Evolutionary conservation across 2,113 vertebrate genomes (phyloP), one percentile per base, ranked within the genome.

Genomic region (Struthio camelus): DNA sequence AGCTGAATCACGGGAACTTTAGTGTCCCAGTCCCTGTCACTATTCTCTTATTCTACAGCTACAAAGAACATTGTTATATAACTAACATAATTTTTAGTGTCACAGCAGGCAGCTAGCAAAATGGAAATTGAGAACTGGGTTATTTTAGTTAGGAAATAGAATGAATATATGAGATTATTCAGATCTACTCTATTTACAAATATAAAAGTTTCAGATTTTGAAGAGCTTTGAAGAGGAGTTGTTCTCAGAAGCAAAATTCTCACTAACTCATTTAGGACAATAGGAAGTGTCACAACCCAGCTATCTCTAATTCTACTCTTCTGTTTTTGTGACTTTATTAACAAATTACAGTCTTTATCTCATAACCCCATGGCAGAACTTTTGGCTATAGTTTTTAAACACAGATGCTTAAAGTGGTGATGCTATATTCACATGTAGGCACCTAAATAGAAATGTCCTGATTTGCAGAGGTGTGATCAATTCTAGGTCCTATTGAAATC

Each of bases 51-150:
- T 90, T 97, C 95, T 94, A 48, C 51, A 90, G 78, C 86, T 95
- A 83, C 90, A 93, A 65, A 80, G 89, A 94, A 3, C 59, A 38
- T 70, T 97, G 80, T 97, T 97, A 97, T 56, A 85, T 97, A 97
- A 96, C 85, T 97, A 97, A 89, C 95, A 97, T 91, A 91, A 93
- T 95, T 95, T 97, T 89, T 93, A 88, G 71, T 85, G 87, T 94
- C 95, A 93, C 67, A 85, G 89, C 91, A 97, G 90, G 87, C 91
- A 96, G 89, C 66, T 72, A 90, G 85, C 13, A 6, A 95, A 97
- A 93, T 87, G 76, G 87, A 96, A 95, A 81, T 65, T 61, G 66
- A 96, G 77, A 96, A 96, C 65, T 96, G 70, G 94, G 91, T 94
- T 97, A 94, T 93, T 96, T 96, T 92, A 86, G 73, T 81, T 90